Evolutionary conservation across 2,113 vertebrate species (phyloP), one percentile per base, ranked within the genome.

Genomic region (Heterocephalus glaber): DNA sequence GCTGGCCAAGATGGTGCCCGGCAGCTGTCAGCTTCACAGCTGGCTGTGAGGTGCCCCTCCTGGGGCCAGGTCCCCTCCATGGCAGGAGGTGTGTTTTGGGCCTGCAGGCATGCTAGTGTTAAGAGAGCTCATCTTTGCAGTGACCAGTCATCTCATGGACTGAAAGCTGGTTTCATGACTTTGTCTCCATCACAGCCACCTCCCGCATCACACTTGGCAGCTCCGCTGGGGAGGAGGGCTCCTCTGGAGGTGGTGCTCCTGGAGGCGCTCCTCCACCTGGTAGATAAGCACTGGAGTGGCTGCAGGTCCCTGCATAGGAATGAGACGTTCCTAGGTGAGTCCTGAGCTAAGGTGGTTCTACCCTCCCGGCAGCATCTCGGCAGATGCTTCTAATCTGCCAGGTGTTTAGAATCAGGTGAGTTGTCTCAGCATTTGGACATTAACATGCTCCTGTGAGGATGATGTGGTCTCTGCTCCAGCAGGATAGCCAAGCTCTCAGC

Each of bases 281-380:
- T 99, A 91, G 99, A 99, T 97, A 98, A 98, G 98, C 98, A 98
- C 97, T 99, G 99, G 98, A 97, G 90, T 0, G 98, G 98, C 80
- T 93, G 97, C 94, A 98, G 95, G 66, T 98, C 98, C 3, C 98
- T 99, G 90, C 99, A 98, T 54, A 60, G 97, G 76, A 97, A 98
- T n/a, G 97, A 98, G 92, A 98, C 95, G 58, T 99, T 99, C 98
- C 98, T 99, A 19, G 98, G 99, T 99, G 97, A 99, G 99, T 98
- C 47, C 20, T n/a, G 54, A 14, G n/a, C 3, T 2, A 17, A 41
- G 24, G 35, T 26, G 35, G 58, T 76, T 60, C 47, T 47, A 3
- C 30, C 24, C n/a, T 80, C 20, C 20, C 0, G 35, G 60, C 33
- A 12, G 66, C 86, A 2, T 47, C 30, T 9, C 1, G 20, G 41